Conservation (phyloP, 2,888 invertebrate genomes). For the Ctenicera cuprea region DNA sequence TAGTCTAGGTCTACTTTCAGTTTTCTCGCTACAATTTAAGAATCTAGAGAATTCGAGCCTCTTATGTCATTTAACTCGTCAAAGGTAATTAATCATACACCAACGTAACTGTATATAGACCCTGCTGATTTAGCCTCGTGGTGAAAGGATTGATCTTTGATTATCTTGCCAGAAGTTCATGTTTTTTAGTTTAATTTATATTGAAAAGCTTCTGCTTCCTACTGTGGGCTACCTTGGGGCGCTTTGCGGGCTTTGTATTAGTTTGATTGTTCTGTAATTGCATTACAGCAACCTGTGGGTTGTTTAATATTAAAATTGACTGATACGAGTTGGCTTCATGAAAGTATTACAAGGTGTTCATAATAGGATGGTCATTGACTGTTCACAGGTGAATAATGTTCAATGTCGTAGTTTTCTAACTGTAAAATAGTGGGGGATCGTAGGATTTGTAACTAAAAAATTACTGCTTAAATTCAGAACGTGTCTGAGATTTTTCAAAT, state of each 20-base stretch:
- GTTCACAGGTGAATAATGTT: slow-evolving; percentile 24
- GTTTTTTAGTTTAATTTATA: slow-evolving; percentile 47
- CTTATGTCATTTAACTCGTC: slow-evolving; percentile 28
- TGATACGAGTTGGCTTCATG: slow-evolving; percentile 25
- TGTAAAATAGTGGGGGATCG: not conserved
- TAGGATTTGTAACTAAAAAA: too few relatives aligned
- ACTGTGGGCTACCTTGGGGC: slow-evolving; percentile 43
- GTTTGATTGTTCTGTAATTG: slow-evolving; percentile 46
- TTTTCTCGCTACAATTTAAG: slow-evolving; percentile 26
- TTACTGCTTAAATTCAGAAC: too few relatives aligned
- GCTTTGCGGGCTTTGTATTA: slow-evolving; percentile 39
- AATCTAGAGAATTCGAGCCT: slow-evolving; percentile 28
- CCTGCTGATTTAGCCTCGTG: slow-evolving; percentile 39
- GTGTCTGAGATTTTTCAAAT: too few relatives aligned
- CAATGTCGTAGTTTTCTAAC: slow-evolving; percentile 7
- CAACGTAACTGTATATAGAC: slow-evolving; percentile 41
- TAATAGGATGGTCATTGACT: slow-evolving; percentile 28
- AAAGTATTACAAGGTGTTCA: slow-evolving; percentile 42
- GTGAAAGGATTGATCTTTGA: slow-evolving; percentile 47
- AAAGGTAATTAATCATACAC: slow-evolving; percentile 39
- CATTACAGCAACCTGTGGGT: slow-evolving; percentile 40
- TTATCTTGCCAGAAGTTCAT: slow-evolving; percentile 39
- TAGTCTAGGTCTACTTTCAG: slow-evolving; percentile 22
- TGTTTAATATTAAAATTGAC: slow-evolving; percentile 43
- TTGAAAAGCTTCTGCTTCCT: slow-evolving; percentile 50